Evolutionary conservation across 2,113 vertebrate genomes (phyloP).

Genomic region (Origma solitaria): DNA sequence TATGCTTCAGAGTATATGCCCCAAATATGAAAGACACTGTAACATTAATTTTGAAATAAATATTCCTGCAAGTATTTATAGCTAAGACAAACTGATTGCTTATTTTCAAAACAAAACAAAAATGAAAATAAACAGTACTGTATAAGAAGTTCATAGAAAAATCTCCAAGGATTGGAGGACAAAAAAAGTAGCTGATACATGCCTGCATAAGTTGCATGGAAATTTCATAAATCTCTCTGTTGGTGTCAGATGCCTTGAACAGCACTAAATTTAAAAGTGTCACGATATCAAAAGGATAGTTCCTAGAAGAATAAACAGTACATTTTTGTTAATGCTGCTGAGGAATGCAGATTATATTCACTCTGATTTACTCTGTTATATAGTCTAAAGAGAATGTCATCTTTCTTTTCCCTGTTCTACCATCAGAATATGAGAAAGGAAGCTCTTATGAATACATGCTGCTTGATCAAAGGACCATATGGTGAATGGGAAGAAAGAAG

Average conservation of each 20-base stretch:
- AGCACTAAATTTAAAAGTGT: conserved; percentile 94
- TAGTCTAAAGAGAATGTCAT: neutral
- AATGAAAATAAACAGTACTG: neutral
- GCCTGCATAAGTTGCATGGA: conserved; percentile 99
- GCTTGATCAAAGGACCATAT: conserved; percentile 15
- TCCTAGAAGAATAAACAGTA: conserved; percentile 76
- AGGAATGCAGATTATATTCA: neutral
- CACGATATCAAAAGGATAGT: conserved; percentile 97
- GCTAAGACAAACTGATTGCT: neutral
- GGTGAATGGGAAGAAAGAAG: neutral
- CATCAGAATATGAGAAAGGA: neutral
- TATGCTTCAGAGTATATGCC: neutral
- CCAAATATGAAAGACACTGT: neutral
- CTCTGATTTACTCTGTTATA: neutral
- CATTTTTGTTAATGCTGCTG: conserved; percentile 4
- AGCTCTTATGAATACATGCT: neutral
- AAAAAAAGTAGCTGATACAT: conserved; percentile 25
- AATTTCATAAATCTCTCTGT: conserved; percentile 97
- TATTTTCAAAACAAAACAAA: neutral
- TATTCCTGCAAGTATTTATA: neutral
- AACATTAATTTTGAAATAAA: neutral
- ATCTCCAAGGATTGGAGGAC: neutral
- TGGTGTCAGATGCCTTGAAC: conserved; percentile 97
- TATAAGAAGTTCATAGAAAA: neutral
- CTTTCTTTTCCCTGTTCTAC: neutral